Evolutionary conservation across 35 echinoderm and acorn worm species (phyloP).

Genomic region (Nesometra sesokonis): DNA sequence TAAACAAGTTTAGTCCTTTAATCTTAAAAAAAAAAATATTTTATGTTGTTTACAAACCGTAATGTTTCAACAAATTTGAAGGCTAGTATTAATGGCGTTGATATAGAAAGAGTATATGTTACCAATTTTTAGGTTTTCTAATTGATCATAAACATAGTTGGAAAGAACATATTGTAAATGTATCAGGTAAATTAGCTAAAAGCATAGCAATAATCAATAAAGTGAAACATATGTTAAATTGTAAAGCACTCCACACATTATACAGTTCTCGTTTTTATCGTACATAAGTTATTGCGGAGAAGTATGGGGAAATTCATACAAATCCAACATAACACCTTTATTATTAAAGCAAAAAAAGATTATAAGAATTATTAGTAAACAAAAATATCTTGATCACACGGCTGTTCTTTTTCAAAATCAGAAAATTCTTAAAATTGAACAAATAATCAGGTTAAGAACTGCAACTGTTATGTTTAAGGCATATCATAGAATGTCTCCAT

Average conservation of each 20-base stretch:
- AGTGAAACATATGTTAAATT: not conserved
- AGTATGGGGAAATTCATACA: conserved; percentile 16
- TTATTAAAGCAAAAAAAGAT: conserved; percentile 3
- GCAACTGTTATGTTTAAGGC: not conserved
- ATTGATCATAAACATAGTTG: not conserved
- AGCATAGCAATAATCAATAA: conserved; percentile 3
- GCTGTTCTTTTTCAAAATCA: not conserved
- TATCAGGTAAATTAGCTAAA: not conserved
- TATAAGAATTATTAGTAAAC: not conserved
- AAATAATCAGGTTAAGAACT: not conserved
- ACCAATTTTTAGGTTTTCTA: not conserved
- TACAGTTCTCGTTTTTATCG: not conserved
- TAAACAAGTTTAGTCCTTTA: conserved; percentile 13
- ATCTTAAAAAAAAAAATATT: conserved; percentile 10
- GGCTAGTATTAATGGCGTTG: not conserved
- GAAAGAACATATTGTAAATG: not conserved
- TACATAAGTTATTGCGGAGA: conserved; percentile 5
- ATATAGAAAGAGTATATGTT: not conserved
- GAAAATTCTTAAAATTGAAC: not conserved
- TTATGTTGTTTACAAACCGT: conserved; percentile 5
- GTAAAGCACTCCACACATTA: not conserved
- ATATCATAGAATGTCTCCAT: not conserved
- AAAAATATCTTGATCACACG: not conserved
- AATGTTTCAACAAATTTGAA: not conserved
- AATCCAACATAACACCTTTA: not conserved